These are phyloP conservation scores for Neolamprologus ventralis DNA, from an alignment of 2,113 vertebrate genomes.

Conservation along the genomic window DNA sequence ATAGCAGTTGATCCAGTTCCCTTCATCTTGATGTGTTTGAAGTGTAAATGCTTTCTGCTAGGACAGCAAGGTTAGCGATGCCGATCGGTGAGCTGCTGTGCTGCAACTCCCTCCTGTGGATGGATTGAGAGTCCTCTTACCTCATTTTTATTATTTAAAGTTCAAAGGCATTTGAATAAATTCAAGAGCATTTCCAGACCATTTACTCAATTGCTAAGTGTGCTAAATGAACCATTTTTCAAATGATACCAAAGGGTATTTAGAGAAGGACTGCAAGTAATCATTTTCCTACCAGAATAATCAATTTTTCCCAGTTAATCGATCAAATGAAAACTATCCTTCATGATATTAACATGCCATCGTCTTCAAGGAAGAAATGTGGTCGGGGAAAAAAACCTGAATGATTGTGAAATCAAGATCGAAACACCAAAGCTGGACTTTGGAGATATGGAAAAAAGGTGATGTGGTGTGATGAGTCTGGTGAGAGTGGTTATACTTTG, in stretches of 20 bases:
- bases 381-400: not conserved
- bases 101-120: not conserved
- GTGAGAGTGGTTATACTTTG: not conserved
- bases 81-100: not conserved
- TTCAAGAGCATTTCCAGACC: not conserved
- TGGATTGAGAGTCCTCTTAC: not conserved
- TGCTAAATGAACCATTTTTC: not conserved
- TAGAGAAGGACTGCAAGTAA: not conserved
- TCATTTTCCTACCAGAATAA: not conserved
- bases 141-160: not conserved
- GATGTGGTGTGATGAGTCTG: not conserved
- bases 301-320: not conserved
- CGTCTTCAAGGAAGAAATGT: not conserved
- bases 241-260: not conserved
- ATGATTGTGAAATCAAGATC: not conserved
- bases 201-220: not conserved
- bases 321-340: not conserved
- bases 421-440: not conserved
- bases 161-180: not conserved
- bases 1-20: not conserved
- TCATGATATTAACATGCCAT: not conserved
- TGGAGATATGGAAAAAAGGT: not conserved
- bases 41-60: constrained; percentile 29
- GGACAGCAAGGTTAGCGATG: not conserved
- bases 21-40: constrained; percentile 16